Evolutionary conservation across 2,797 vertebrate species (phyloP).

Genomic region (Smutsia temminckii): DNA sequence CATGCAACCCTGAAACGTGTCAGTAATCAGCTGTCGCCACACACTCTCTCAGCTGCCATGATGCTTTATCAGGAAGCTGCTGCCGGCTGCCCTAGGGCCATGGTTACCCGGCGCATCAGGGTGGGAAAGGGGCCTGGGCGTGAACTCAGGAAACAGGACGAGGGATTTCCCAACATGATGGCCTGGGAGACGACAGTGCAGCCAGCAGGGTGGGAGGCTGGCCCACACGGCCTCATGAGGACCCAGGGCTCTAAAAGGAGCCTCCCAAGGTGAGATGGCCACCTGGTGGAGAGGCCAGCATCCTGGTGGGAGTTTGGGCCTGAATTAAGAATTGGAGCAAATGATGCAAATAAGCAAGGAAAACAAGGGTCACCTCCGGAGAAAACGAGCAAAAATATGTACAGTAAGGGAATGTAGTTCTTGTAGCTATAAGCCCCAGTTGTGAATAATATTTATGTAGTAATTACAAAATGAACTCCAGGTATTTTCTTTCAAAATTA

Average conservation of each 20-base stretch:
- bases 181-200: rapidly evolving
- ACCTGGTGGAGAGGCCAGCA: neutral
- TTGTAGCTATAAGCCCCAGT: rapidly evolving
- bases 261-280: rapidly evolving
- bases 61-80: neutral
- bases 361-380: no score
- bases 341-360: neutral
- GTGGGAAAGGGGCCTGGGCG: rapidly evolving
- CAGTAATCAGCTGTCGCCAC: neutral
- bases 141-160: rapidly evolving
- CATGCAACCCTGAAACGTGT: no score
- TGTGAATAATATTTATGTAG: neutral
- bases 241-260: no score
- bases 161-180: neutral
- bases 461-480: neutral
- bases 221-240: rapidly evolving
- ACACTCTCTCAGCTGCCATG: no score
- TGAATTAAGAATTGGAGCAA: neutral
- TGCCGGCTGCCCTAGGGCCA: neutral
- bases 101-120: neutral
- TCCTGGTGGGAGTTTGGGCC: neutral
- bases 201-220: rapidly evolving
- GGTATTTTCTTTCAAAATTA: neutral
- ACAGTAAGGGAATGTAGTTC: rapidly evolving
- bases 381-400: neutral